phyloP scores from a whole-genome alignment of 2,888 invertebrate species.

The Ferdinandea cuprea region DNA sequence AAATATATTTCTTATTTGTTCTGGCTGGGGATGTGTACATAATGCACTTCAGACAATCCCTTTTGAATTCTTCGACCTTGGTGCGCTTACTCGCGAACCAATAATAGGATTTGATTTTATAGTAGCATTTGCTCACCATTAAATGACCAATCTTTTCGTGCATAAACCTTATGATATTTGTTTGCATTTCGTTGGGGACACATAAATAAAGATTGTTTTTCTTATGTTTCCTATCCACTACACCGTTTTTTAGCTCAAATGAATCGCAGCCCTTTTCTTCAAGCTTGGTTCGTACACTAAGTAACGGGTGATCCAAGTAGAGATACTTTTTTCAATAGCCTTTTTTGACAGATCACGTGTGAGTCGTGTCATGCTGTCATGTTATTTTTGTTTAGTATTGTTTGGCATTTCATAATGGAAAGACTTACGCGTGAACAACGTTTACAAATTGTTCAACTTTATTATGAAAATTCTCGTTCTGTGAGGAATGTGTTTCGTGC shows the following conservation, averaged over 20 bases:
- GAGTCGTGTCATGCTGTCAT: too few relatives aligned
- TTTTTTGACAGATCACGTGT: too few relatives aligned
- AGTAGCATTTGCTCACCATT: background rate
- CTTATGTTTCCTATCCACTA: conserved; percentile 8
- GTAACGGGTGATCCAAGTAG: too few relatives aligned
- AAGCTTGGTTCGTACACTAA: background rate
- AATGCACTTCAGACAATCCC: conserved; percentile 9
- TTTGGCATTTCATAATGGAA: too few relatives aligned
- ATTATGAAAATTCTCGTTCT: too few relatives aligned
- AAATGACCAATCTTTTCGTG: conserved; percentile 13
- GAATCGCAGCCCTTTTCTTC: background rate
- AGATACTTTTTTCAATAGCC: too few relatives aligned
- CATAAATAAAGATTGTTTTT: background rate
- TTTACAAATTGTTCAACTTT: too few relatives aligned
- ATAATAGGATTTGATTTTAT: conserved; percentile 2
- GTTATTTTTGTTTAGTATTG: too few relatives aligned
- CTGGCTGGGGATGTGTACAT: background rate
- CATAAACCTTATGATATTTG: background rate
- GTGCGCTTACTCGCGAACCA: background rate
- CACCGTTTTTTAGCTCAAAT: conserved; percentile 4
- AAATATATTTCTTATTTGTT: background rate
- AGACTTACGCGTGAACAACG: too few relatives aligned
- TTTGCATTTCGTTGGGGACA: conserved; percentile 18
- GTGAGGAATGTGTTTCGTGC: too few relatives aligned
- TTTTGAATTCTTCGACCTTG: background rate